Conservation (phyloP, 2,888 invertebrate genomes). For the Noctua comes region DNA sequence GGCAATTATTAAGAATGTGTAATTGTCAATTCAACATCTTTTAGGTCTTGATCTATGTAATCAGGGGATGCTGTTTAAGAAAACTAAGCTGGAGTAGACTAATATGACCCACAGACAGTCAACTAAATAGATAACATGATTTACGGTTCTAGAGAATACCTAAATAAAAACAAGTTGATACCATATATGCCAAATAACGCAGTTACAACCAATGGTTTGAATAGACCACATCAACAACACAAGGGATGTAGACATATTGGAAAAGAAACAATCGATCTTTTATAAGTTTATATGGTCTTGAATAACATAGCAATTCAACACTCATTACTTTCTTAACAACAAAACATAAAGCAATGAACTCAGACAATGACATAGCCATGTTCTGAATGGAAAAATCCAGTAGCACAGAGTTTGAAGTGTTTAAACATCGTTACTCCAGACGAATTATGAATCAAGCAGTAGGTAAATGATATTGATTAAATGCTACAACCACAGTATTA, state of each 20-base stretch:
- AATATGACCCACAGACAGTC: neutral
- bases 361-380: conserved; percentile 30
- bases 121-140: neutral
- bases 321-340: conserved; percentile 5
- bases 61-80: neutral
- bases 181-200: neutral
- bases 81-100: neutral
- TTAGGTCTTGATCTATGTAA: neutral
- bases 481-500: neutral
- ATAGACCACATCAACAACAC: conserved; percentile 1
- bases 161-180: neutral
- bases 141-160: neutral
- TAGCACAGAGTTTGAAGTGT: neutral
- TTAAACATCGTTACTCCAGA: neutral
- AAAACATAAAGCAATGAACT: conserved; percentile 31
- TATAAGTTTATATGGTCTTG: neutral
- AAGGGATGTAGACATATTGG: neutral
- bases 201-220: neutral
- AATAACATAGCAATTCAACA: neutral
- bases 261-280: neutral
- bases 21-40: neutral
- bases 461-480: neutral
- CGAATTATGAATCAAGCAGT: neutral
- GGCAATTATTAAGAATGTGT: neutral
- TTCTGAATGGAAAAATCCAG: conserved; percentile 8